A percentile compares a stretch with the other conserved stretches of the same genome.
These are phyloP conservation scores for Conchocele bisecta DNA, from an alignment of 2,888 invertebrate genomes.

Conservation along the genomic window DNA sequence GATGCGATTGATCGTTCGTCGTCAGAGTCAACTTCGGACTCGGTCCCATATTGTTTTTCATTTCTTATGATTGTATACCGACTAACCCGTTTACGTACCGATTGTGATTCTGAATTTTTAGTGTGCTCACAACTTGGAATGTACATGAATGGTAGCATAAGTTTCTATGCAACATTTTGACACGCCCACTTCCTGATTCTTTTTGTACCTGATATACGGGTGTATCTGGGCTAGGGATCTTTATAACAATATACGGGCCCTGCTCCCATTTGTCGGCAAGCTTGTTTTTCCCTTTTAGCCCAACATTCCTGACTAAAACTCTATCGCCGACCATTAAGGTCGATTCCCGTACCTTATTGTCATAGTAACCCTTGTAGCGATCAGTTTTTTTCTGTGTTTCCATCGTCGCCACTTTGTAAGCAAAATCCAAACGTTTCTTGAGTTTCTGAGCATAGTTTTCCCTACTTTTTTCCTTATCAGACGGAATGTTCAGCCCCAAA, in stretches of 20 bases:
- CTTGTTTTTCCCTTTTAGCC: constrained; percentile 1
- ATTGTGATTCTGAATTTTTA: background rate
- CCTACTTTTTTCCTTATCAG: background rate
- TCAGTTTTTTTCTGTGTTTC: background rate
- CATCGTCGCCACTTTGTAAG: constrained; percentile 14
- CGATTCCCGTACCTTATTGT: background rate
- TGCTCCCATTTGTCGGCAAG: constrained; percentile 19
- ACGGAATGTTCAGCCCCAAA: constrained; percentile 3
- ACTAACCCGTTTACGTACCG: background rate
- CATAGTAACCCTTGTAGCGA: constrained; percentile 11
- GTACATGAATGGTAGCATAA: no score
- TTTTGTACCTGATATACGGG: constrained; percentile 17
- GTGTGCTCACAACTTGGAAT: no score
- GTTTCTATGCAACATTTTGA: constrained; percentile 1
- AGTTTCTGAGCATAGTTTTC: constrained; percentile 16
- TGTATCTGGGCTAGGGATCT: background rate
- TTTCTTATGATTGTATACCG: background rate
- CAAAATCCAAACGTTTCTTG: constrained; percentile 6
- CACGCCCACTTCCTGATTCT: background rate
- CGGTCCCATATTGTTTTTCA: no score
- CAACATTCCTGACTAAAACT: constrained; percentile 11
- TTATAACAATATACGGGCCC: background rate
- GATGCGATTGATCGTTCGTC: no score
- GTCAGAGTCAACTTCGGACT: no score
- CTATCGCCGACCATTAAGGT: constrained; percentile 10